Evolutionary conservation across 1,140 invertebrate genomes (phyloP), one percentile per base, ranked within the genome.

Genomic region (Steinernema feltiae): DNA sequence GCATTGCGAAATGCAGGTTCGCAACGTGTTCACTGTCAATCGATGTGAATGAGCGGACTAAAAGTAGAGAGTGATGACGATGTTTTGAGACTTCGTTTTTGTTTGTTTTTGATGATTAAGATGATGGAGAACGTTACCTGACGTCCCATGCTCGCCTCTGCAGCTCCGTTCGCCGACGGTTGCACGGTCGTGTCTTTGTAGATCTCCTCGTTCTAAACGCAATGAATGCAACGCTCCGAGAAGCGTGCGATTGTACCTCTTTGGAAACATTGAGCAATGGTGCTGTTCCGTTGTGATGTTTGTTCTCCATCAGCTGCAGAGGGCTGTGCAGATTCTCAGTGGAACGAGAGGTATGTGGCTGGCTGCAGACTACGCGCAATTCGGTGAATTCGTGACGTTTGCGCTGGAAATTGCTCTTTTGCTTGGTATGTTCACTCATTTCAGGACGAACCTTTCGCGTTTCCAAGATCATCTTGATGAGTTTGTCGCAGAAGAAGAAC

Each of bases 401-500:
- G 24, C 53, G 53, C 53, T 63, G 24, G 24, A 63, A 3, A 41
- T 7, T 7, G 18, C 35, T 18, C 35, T n/a, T 46, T n/a, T 12
- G n/a, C 7, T 7, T 46, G 41, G n/a, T 46, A 63, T 63, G 24
- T 17, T 17, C 53, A 27, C 53, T 27, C 24, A 17, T 41, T 41
- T 41, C 35, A 41, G 12, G 3, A 63, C 78, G 3, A 21, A 85
- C 84, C 76, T 85, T 85, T 48, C 78, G 73, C 1, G 75, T 81
- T 53, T 85, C 85, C 21, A 85, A 72, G 53, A 85, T 75, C 32
- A 85, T 84, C 71, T 85, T 85, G 30, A 85, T 84, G 7, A 82
- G 27, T 76, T 85, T 85, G 72, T 85, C 84, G 35, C 63, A 77
- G 72, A 85, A 83, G 74, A 86, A 85, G 73, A 85, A 85, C 32